Conservation (phyloP, 92 coral and sea anemone genomes). For the Isaurus tuberculatus region DNA sequence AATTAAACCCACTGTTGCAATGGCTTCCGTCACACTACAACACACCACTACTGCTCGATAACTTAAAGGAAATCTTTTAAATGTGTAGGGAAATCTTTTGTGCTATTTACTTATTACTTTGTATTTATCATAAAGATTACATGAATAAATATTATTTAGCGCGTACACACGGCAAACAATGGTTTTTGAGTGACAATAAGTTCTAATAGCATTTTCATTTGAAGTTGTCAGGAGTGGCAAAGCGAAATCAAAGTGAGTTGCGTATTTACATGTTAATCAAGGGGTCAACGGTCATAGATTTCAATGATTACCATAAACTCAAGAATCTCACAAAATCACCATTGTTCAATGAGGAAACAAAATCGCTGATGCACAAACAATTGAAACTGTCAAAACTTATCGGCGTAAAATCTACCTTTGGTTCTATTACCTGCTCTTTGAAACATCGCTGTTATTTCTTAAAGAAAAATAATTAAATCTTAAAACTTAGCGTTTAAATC, state of each 20-base stretch:
- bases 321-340: neutral
- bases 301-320: slow-evolving; percentile 5
- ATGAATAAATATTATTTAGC: neutral
- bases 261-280: slow-evolving; percentile 12
- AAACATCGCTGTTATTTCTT: no score
- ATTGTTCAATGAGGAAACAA: slow-evolving; percentile 18
- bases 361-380: neutral
- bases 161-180: neutral
- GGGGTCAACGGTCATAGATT: neutral
- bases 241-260: neutral
- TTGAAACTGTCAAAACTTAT: neutral
- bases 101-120: neutral
- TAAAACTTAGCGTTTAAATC: no score
- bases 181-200: slow-evolving; percentile 21
- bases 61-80: no score
- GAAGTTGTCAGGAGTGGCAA: neutral
- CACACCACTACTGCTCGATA: neutral
- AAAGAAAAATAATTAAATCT: no score
- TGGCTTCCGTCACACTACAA: neutral
- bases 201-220: neutral
- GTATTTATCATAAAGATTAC: neutral
- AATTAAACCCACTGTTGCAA: neutral
- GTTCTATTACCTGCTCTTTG: neutral
- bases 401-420: neutral
- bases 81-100: neutral